Percentiles rank a stretch among this genome's conserved stretches.
Evolutionary conservation across 2,888 invertebrate genomes (phyloP).

Genomic region (Drosophila nr. fundita): DNA sequence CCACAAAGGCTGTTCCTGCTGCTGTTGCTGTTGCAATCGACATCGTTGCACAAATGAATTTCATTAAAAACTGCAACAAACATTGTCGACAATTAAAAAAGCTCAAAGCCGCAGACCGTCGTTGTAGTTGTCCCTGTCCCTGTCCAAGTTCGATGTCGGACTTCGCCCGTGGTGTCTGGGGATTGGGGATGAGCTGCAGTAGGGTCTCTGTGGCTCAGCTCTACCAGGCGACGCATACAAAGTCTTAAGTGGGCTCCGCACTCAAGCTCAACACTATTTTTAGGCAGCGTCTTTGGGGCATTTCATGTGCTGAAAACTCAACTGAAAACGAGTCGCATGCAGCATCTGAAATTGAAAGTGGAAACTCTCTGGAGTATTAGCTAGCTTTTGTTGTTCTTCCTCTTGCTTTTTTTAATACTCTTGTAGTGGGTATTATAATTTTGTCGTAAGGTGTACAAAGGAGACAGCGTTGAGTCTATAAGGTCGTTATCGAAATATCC

Average conservation of each 20-base stretch:
- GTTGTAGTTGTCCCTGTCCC: slow-evolving; percentile 21
- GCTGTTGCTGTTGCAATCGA: slow-evolving; percentile 46
- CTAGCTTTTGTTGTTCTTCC: slow-evolving; percentile 21
- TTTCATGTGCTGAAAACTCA: slow-evolving; percentile 37
- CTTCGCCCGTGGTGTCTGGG: slow-evolving; percentile 39
- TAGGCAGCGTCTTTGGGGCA: slow-evolving; percentile 52
- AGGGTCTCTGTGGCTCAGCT: slow-evolving; percentile 12
- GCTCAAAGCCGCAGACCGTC: slow-evolving; percentile 61
- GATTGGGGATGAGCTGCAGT: slow-evolving; percentile 65
- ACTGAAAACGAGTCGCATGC: slow-evolving; percentile 51
- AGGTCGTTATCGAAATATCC: not conserved
- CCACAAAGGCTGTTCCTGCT: slow-evolving; percentile 25
- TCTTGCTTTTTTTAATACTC: slow-evolving; percentile 3
- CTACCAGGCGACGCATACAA: slow-evolving; percentile 42
- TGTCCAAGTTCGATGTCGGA: slow-evolving; percentile 29
- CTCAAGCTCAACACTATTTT: slow-evolving; percentile 62
- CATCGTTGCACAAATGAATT: slow-evolving; percentile 72
- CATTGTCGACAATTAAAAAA: slow-evolving; percentile 81
- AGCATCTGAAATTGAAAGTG: slow-evolving; percentile 80
- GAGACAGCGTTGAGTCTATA: not conserved
- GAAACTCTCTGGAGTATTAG: slow-evolving; percentile 79
- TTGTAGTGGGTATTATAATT: not conserved
- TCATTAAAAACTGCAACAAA: slow-evolving; percentile 79
- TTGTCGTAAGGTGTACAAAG: not conserved
- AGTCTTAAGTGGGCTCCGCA: slow-evolving; percentile 55